Evolutionary conservation across 2,113 vertebrate species (phyloP).

Genomic region (Ammodytes marinus): DNA sequence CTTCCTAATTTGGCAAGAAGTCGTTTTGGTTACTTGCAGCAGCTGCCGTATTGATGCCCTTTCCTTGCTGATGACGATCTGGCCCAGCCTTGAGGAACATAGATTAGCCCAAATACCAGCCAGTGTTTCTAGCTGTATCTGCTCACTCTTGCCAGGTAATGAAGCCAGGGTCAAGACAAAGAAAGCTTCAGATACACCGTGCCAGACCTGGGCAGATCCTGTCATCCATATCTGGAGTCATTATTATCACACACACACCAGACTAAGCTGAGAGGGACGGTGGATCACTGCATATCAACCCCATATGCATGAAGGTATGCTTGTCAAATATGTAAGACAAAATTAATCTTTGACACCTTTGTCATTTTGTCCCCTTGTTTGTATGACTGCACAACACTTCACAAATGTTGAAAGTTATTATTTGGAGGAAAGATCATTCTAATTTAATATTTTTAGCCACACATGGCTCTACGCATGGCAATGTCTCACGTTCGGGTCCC

Average conservation of each 20-base stretch:
- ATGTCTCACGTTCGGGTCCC: neutral
- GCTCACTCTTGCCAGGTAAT: constrained; percentile 26
- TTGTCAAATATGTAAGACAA: constrained; percentile 14
- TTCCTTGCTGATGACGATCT: constrained; percentile 56
- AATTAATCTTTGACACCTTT: constrained; percentile 17
- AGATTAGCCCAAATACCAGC: constrained; percentile 66
- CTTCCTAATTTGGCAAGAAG: neutral
- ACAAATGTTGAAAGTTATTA: constrained; percentile 1
- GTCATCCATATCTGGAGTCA: constrained; percentile 40
- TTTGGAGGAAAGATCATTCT: neutral
- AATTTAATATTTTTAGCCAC: neutral
- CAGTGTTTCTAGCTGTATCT: constrained; percentile 62
- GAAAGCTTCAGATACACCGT: constrained; percentile 26
- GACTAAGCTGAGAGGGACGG: constrained; percentile 9
- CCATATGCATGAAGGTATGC: neutral
- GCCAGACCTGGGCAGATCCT: constrained; percentile 1
- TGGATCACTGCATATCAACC: neutral
- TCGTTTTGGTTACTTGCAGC: neutral
- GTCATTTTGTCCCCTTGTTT: constrained; percentile 10
- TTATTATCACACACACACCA: constrained; percentile 44
- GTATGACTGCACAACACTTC: neutral
- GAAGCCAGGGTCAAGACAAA: constrained; percentile 44
- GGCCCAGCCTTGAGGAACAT: constrained; percentile 32
- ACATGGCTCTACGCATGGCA: neutral
- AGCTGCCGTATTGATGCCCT: constrained; percentile 55